A percentile compares a stretch with the other conserved stretches of the same genome.
Conservation (phyloP, 2,888 invertebrate species). For the Agonopterix alstromeriana region DNA sequence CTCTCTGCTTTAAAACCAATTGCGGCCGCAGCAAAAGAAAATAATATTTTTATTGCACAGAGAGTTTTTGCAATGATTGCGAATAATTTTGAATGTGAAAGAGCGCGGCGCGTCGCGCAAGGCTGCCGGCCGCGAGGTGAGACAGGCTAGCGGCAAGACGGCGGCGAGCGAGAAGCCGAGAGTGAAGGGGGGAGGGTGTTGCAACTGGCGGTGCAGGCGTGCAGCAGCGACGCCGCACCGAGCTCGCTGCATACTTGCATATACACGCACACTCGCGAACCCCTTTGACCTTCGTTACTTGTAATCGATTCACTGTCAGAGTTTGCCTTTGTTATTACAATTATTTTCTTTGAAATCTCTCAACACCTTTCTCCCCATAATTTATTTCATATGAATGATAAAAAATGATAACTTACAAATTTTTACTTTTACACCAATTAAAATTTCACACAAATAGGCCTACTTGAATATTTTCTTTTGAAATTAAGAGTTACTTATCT, state of each 20-base stretch:
- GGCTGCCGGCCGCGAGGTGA: constrained; percentile 77
- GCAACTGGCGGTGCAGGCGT: constrained; percentile 76
- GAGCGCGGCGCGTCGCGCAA: constrained; percentile 77
- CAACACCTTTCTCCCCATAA: constrained; percentile 18
- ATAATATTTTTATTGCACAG: constrained; percentile 71
- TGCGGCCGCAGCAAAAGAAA: constrained; percentile 54
- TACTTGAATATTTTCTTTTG: too few relatives aligned
- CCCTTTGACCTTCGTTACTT: constrained; percentile 69
- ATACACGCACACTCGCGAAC: constrained; percentile 67
- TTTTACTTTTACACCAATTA: too few relatives aligned
- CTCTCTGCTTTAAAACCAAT: constrained; percentile 60
- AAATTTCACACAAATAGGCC: too few relatives aligned
- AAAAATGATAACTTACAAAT: too few relatives aligned
- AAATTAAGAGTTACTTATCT: neutral
- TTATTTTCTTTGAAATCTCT: constrained; percentile 35
- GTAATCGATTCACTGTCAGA: constrained; percentile 65
- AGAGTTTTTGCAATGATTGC: constrained; percentile 75
- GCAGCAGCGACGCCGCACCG: constrained; percentile 75
- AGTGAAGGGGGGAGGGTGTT: constrained; percentile 76
- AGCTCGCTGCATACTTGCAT: constrained; percentile 77
- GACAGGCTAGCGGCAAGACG: constrained; percentile 76
- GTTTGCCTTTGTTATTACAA: constrained; percentile 60
- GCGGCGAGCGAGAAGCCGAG: constrained; percentile 73
- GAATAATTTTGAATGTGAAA: constrained; percentile 77
- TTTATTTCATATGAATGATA: neutral